Percentiles rank a stretch among this genome's conserved stretches.
Conservation (phyloP, 2,113 vertebrate species). For the Notothenia coriiceps region DNA sequence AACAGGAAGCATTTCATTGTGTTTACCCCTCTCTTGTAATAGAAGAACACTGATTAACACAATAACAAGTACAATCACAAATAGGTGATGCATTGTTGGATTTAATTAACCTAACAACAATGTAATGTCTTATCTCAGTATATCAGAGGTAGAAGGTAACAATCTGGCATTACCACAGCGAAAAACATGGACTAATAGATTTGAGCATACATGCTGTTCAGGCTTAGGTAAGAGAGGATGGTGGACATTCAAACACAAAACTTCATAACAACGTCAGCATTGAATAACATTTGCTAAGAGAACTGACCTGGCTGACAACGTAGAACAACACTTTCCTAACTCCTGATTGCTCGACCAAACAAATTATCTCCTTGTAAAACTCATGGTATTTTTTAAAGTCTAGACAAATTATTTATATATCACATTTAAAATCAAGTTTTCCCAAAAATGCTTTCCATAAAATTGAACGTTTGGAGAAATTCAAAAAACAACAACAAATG, state of each 20-base stretch:
- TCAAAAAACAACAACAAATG: too few relatives aligned
- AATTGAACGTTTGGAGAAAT: too few relatives aligned
- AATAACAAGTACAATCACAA: too few relatives aligned
- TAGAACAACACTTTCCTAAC: neutral
- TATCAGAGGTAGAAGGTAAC: neutral
- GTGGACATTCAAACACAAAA: conserved; percentile 1
- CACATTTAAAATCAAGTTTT: too few relatives aligned
- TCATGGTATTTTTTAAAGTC: neutral
- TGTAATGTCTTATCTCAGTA: neutral
- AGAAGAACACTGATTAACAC: too few relatives aligned
- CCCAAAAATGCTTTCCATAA: too few relatives aligned
- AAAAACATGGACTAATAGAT: neutral
- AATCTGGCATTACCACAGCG: neutral
- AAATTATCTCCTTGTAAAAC: neutral
- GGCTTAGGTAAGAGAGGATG: neutral
- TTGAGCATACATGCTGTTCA: neutral
- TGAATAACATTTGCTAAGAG: neutral
- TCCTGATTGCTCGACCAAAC: neutral
- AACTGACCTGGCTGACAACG: neutral
- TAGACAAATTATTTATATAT: too few relatives aligned
- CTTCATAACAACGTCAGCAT: neutral
- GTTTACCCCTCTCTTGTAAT: too few relatives aligned
- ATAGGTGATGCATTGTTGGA: too few relatives aligned
- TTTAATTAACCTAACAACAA: neutral
- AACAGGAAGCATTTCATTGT: neutral